Conservation (phyloP, 2,888 invertebrate genomes). For the Andrena haemorrhoa region DNA sequence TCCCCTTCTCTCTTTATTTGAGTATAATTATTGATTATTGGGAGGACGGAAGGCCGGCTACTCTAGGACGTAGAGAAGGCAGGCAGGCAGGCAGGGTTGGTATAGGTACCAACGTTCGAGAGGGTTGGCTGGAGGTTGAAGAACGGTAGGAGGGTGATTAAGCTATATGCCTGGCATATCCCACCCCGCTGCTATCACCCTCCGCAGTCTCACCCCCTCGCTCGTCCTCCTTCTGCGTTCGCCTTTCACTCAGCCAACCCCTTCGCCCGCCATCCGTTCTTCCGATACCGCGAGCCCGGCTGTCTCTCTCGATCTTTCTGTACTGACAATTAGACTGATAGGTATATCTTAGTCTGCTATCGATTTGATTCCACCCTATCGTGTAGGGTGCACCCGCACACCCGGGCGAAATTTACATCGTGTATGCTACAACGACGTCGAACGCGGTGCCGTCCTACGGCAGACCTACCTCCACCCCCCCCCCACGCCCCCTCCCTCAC, state of each 20-base stretch:
- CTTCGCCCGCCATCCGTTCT: constrained; percentile 78
- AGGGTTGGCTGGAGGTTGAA: constrained; percentile 81
- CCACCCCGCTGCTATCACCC: constrained; percentile 82
- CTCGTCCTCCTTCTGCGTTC: constrained; percentile 73
- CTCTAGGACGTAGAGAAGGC: constrained; percentile 81
- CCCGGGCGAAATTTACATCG: constrained; percentile 83
- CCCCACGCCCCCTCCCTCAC: no score
- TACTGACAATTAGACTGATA: constrained; percentile 86
- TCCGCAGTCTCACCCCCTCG: constrained; percentile 64
- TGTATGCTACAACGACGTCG: constrained; percentile 80
- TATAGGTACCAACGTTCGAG: constrained; percentile 79
- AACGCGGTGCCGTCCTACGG: constrained; percentile 76
- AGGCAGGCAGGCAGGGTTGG: constrained; percentile 60
- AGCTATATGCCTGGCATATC: constrained; percentile 87
- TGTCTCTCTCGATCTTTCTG: constrained; percentile 83
- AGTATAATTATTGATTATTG: constrained; percentile 88
- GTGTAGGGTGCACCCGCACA: constrained; percentile 81
- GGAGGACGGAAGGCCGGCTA: constrained; percentile 84
- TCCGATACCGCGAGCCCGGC: constrained; percentile 77
- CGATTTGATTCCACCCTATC: constrained; percentile 85
- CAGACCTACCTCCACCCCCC: constrained; percentile 69
- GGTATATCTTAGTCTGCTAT: constrained; percentile 85
- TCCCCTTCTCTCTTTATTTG: constrained; percentile 86
- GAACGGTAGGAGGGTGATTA: constrained; percentile 86
- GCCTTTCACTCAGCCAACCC: constrained; percentile 69